phyloP scores from a whole-genome alignment of 1,140 invertebrate genomes.

The Bombus fervidus region DNA sequence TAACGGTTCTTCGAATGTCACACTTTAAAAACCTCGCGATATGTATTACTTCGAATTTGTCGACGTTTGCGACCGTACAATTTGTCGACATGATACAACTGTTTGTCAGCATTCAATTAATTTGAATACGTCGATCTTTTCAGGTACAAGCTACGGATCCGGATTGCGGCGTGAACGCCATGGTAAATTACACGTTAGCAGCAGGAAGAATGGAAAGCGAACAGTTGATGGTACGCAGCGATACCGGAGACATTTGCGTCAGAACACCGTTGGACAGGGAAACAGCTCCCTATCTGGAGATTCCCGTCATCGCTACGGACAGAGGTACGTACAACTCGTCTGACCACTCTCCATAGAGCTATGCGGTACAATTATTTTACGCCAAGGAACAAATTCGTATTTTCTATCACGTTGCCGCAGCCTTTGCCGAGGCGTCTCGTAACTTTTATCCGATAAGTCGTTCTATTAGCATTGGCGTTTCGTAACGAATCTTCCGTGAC shows the following conservation, averaged over 20 bases:
- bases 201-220: slow-evolving; percentile 86
- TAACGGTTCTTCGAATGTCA: slow-evolving; percentile 47
- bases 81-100: background rate
- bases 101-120: slow-evolving; percentile 19
- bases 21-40: no score
- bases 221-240: slow-evolving; percentile 91
- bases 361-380: background rate
- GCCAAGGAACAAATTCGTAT: background rate
- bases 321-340: slow-evolving; percentile 87
- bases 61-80: background rate
- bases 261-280: slow-evolving; percentile 93
- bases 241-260: slow-evolving; percentile 95
- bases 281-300: slow-evolving; percentile 91
- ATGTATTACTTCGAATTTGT: background rate
- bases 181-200: slow-evolving; percentile 95
- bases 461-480: slow-evolving; percentile 37
- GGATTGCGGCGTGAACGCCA: slow-evolving; percentile 96
- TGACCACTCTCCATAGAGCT: background rate
- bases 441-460: slow-evolving; percentile 21
- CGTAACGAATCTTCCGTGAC: slow-evolving; percentile 46
- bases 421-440: background rate
- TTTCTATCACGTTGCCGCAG: background rate
- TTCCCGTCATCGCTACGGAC: slow-evolving; percentile 97
- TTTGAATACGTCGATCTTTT: slow-evolving; percentile 32
- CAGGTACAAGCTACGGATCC: slow-evolving; percentile 97